Evolutionary conservation across 2,797 vertebrate genomes (phyloP).

Genomic region (Oryzias dopingdopingensis): DNA sequence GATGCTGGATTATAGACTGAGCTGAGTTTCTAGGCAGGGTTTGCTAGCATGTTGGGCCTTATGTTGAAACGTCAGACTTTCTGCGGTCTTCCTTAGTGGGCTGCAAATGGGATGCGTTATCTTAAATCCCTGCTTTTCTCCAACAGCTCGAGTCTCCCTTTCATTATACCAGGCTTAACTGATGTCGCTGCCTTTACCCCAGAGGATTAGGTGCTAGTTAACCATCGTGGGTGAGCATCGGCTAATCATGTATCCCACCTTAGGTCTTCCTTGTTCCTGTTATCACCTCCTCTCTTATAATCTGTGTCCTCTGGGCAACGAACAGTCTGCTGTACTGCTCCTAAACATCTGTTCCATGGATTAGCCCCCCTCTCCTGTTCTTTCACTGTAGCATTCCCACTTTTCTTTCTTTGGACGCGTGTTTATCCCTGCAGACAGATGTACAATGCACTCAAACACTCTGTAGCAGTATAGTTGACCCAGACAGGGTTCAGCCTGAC

Average conservation of each 20-base stretch:
- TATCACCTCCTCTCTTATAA: constrained; percentile 50
- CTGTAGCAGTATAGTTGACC: constrained; percentile 24
- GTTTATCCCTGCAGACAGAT: constrained; percentile 15
- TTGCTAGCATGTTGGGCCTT: no score
- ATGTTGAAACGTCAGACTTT: no score
- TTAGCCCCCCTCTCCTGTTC: constrained; percentile 53
- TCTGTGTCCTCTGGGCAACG: constrained; percentile 47
- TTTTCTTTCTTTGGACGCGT: constrained; percentile 28
- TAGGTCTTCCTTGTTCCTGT: constrained; percentile 27
- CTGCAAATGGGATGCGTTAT: constrained; percentile 2
- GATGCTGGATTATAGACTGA: no score
- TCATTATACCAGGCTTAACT: constrained; percentile 25
- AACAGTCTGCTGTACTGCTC: constrained; percentile 31
- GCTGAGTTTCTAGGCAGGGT: no score
- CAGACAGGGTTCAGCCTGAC: constrained; percentile 2
- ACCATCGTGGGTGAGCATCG: constrained; percentile 7
- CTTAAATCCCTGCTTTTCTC: constrained; percentile 22
- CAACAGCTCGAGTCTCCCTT: constrained; percentile 4
- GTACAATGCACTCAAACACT: constrained; percentile 43
- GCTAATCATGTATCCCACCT: constrained; percentile 36
- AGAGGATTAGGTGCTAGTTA: not conserved
- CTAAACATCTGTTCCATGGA: constrained; percentile 66
- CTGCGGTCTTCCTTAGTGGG: no score
- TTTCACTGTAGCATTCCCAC: constrained; percentile 56
- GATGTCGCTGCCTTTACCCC: constrained; percentile 10